These are phyloP conservation scores for Dasysyrphus albostriatus DNA, from an alignment of 2,888 invertebrate genomes.

Conservation along the genomic window DNA sequence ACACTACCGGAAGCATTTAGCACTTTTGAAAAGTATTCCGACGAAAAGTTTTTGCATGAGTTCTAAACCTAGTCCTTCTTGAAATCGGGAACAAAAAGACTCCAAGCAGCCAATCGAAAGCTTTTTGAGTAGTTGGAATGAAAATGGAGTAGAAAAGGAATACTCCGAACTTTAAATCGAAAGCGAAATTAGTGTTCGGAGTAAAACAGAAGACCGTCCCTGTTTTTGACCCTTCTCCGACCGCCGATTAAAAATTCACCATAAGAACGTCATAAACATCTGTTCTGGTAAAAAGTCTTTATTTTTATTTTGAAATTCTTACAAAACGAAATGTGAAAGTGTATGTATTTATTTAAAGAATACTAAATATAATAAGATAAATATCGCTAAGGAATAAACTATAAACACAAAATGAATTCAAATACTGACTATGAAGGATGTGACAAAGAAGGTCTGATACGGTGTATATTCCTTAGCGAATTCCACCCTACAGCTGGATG, in stretches of 20 bases:
- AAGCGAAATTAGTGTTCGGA: too few species aligned
- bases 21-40: too few species aligned
- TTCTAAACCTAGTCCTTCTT: too few species aligned
- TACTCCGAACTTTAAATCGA: too few species aligned
- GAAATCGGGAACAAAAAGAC: too few species aligned
- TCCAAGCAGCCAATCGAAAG: too few species aligned
- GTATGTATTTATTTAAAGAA: background rate
- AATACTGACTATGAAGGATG: constrained; percentile 85
- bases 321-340: too few species aligned
- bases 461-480: constrained; percentile 92
- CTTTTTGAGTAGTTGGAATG: too few species aligned
- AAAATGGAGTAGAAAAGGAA: too few species aligned
- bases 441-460: constrained; percentile 90
- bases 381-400: background rate
- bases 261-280: background rate
- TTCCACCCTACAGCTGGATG: constrained; percentile 92
- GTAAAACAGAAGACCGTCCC: too few species aligned
- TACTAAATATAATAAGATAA: background rate
- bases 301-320: background rate
- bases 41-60: too few species aligned
- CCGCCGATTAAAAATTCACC: constrained; percentile 35
- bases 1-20: too few species aligned
- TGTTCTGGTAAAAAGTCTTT: background rate
- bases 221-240: background rate
- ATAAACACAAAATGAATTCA: constrained; percentile 39